These are phyloP conservation scores for Lordiphosa stackelbergi DNA, from an alignment of 1,140 invertebrate species.

Conservation along the genomic window DNA sequence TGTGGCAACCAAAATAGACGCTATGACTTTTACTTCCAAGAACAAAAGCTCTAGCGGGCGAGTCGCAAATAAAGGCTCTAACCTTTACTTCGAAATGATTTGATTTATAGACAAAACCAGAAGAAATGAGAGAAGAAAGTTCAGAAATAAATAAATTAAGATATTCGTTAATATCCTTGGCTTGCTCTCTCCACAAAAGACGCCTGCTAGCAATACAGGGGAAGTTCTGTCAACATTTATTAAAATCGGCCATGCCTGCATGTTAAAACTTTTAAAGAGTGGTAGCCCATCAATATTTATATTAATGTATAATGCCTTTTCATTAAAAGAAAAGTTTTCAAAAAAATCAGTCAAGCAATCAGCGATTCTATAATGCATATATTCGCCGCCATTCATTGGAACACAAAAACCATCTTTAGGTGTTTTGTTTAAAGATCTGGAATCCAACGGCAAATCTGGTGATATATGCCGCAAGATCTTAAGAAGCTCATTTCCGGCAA, in stretches of 20 bases:
- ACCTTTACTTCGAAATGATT: slow-evolving; percentile 9
- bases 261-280: slow-evolving; percentile 13
- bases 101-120: slow-evolving; percentile 6
- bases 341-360: slow-evolving; percentile 12
- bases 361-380: slow-evolving; percentile 6
- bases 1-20: no score
- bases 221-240: slow-evolving; percentile 9
- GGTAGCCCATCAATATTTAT: slow-evolving; percentile 17
- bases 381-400: slow-evolving; percentile 13
- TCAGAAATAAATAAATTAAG: slow-evolving; percentile 11
- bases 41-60: no score
- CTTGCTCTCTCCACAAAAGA: slow-evolving; percentile 1
- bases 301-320: slow-evolving; percentile 7
- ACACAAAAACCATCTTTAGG: slow-evolving; percentile 1
- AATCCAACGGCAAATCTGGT: slow-evolving; percentile 8
- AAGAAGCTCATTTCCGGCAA: no score
- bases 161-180: slow-evolving; percentile 6
- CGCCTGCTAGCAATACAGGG: slow-evolving; percentile 11
- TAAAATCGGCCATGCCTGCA: slow-evolving; percentile 12
- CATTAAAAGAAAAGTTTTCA: slow-evolving; percentile 4
- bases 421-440: slow-evolving; percentile 2
- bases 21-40: no score
- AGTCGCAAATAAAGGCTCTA: slow-evolving; percentile 16
- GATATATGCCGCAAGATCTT: background rate
- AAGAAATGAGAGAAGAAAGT: slow-evolving; percentile 4